phyloP scores from a whole-genome alignment of 2,113 vertebrate species.

The Eonycteris spelaea region DNA sequence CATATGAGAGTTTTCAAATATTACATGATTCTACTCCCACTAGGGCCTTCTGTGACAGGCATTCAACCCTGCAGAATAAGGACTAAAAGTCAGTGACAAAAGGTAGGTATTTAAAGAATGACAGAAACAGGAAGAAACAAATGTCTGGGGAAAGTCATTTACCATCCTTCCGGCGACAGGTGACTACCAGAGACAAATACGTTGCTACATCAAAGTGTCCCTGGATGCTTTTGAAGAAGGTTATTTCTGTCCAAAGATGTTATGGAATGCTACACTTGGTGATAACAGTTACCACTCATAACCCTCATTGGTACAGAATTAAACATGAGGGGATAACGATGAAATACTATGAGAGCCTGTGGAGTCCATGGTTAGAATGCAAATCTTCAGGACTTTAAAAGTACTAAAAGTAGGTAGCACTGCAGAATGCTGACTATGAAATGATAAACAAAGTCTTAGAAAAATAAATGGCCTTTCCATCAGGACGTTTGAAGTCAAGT shows the following conservation, averaged over 20 bases:
- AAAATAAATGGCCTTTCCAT: neutral
- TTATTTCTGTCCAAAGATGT: conserved; percentile 49
- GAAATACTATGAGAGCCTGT: conserved; percentile 28
- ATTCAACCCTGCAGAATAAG: neutral
- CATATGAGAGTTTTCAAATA: neutral
- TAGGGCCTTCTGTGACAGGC: neutral
- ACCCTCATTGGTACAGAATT: conserved; percentile 27
- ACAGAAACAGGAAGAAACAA: conserved; percentile 46
- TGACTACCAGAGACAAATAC: conserved; percentile 49
- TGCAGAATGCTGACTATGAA: neutral
- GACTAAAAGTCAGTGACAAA: neutral
- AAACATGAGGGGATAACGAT: conserved; percentile 52
- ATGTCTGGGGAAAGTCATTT: conserved; percentile 21
- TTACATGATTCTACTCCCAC: neutral
- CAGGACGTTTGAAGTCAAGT: neutral
- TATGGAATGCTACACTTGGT: conserved; percentile 52
- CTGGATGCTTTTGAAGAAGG: conserved; percentile 42
- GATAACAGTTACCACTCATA: conserved; percentile 52
- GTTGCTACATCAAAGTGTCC: conserved; percentile 61
- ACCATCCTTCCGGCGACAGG: neutral
- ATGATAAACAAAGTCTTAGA: neutral
- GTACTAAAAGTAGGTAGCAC: neutral
- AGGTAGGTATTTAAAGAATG: conserved; percentile 59
- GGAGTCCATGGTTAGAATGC: conserved; percentile 4
- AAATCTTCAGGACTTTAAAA: neutral